phyloP scores from a whole-genome alignment of 2,797 vertebrate genomes.

The Morus bassanus region DNA sequence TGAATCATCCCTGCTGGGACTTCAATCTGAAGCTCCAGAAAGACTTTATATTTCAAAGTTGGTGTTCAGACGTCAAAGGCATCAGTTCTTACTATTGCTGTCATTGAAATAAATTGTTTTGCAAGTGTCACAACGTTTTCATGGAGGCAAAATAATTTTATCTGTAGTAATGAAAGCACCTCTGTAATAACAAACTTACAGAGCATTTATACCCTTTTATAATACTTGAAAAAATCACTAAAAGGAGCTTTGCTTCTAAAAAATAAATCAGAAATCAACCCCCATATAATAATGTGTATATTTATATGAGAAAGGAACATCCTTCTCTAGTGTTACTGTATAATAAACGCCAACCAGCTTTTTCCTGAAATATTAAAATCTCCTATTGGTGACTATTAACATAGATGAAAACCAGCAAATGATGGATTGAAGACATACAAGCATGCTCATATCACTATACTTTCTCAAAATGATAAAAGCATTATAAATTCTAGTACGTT shows the following conservation, averaged over 20 bases:
- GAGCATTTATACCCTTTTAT: neutral
- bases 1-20: neutral
- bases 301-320: neutral
- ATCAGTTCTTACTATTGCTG: neutral
- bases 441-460: too few relatives aligned
- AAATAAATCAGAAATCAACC: neutral
- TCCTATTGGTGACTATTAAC: neutral
- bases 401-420: neutral
- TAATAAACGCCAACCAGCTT: neutral
- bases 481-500: neutral
- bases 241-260: neutral
- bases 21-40: neutral
- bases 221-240: neutral
- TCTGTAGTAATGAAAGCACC: neutral
- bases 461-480: neutral
- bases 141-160: neutral
- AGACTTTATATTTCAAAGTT: neutral
- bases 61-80: neutral
- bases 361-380: neutral
- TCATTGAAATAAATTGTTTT: neutral
- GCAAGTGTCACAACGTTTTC: neutral
- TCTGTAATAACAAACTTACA: neutral
- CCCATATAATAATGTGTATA: neutral
- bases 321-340: neutral
- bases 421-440: neutral